A percentile compares a stretch with the other conserved stretches of the same genome.
These are phyloP conservation scores for Diplogasteroides magnus DNA, from an alignment of 1,140 invertebrate genomes.

Conservation along the genomic window DNA sequence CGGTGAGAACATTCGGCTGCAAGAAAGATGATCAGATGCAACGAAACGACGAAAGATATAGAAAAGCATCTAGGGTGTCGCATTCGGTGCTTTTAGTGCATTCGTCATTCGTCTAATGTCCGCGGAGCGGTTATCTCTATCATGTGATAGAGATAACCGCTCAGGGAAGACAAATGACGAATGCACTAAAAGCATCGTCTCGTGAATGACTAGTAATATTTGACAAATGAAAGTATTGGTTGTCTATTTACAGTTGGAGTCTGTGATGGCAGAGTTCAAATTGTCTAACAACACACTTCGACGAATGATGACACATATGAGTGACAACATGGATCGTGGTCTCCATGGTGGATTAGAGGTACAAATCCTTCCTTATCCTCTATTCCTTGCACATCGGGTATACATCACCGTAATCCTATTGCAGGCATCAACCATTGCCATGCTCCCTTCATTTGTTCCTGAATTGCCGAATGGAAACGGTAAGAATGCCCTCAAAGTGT, in stretches of 20 bases:
- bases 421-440: conserved; percentile 25
- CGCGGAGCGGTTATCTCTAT: neutral
- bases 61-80: too few relatives aligned
- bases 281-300: conserved; percentile 31
- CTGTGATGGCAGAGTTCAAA: conserved; percentile 33
- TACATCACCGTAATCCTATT: neutral
- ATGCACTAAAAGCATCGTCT: neutral
- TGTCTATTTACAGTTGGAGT: conserved; percentile 27
- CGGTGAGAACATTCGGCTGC: neutral
- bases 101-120: neutral
- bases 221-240: neutral
- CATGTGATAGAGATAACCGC: neutral
- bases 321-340: conserved; percentile 30
- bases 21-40: conserved; percentile 1
- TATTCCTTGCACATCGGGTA: too few relatives aligned
- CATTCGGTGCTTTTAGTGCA: too few relatives aligned
- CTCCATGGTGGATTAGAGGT: conserved; percentile 15
- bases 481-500: neutral
- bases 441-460: conserved; percentile 33
- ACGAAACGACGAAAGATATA: neutral
- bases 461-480: conserved; percentile 31
- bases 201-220: neutral
- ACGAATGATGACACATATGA: conserved; percentile 32
- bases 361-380: neutral
- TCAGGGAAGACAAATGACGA: neutral